A percentile compares a stretch with the other conserved stretches of the same genome.
phyloP scores from a whole-genome alignment of 2,797 vertebrate genomes.

The Aldrovandia affinis region DNA sequence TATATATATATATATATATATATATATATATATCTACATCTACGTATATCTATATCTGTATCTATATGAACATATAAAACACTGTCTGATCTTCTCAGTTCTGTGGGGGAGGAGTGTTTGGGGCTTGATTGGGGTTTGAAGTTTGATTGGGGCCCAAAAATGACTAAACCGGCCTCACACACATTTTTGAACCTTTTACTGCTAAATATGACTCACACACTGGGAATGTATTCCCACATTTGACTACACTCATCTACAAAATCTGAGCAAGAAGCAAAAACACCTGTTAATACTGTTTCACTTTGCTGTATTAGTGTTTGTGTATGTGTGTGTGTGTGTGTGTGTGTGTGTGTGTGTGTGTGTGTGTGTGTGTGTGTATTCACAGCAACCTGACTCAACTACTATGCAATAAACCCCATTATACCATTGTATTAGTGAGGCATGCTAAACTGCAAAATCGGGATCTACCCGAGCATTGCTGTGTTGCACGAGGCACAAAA shows the following conservation, averaged over 20 bases:
- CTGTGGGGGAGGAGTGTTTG: too few relatives aligned
- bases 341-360: too few relatives aligned
- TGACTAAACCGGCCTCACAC: too few relatives aligned
- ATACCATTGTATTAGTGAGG: neutral
- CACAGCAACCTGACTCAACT: neutral
- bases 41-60: too few relatives aligned
- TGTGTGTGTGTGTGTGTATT: neutral
- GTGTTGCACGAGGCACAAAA: neutral
- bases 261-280: neutral
- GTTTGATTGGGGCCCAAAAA: too few relatives aligned
- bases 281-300: neutral
- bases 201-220: too few relatives aligned
- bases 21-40: too few relatives aligned
- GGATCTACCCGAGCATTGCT: neutral
- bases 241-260: neutral
- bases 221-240: neutral
- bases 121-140: too few relatives aligned
- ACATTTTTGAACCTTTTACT: too few relatives aligned
- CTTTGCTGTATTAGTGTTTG: neutral
- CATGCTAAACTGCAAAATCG: neutral
- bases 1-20: too few relatives aligned
- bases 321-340: neutral
- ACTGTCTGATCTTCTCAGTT: too few relatives aligned
- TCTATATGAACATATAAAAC: too few relatives aligned
- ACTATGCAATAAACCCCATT: neutral